Evolutionary conservation across 1,140 invertebrate genomes (phyloP).

Genomic region (Trichonephila clavata): DNA sequence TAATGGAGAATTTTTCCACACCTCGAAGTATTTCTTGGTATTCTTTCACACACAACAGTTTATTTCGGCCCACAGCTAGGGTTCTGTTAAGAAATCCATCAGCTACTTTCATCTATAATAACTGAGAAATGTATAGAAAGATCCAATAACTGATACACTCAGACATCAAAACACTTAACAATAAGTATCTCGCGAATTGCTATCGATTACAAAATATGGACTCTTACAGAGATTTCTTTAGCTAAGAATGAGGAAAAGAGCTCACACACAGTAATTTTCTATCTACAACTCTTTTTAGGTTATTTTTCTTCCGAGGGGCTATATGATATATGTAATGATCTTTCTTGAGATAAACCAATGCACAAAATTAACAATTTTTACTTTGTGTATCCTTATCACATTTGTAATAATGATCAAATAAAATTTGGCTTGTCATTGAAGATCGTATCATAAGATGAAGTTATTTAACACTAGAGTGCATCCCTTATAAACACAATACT

Average conservation of each 20-base stretch:
- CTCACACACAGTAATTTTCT: neutral
- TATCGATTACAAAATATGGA: constrained; percentile 64
- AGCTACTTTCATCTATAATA: constrained; percentile 56
- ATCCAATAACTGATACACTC: constrained; percentile 59
- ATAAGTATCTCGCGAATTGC: constrained; percentile 70
- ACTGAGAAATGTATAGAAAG: constrained; percentile 65
- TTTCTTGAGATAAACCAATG: too few species aligned
- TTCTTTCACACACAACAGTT: constrained; percentile 28
- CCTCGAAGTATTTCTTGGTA: constrained; percentile 33
- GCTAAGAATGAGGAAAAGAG: neutral
- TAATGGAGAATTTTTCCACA: constrained; percentile 43
- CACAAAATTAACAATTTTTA: too few species aligned
- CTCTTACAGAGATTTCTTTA: constrained; percentile 2
- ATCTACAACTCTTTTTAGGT: neutral
- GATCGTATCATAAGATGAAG: too few species aligned
- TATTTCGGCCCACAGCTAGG: neutral
- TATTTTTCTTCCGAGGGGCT: neutral
- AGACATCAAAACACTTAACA: constrained; percentile 74
- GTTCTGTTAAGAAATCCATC: constrained; percentile 63
- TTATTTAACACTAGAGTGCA: too few species aligned
- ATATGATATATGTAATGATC: too few species aligned
- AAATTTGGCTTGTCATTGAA: too few species aligned
- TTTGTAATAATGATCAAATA: too few species aligned
- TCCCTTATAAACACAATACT: too few species aligned
- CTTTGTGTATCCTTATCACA: too few species aligned